Evolutionary conservation across 2,888 invertebrate species (phyloP), one percentile per base, ranked within the genome.

Genomic region (Andricus quercusramuli): DNA sequence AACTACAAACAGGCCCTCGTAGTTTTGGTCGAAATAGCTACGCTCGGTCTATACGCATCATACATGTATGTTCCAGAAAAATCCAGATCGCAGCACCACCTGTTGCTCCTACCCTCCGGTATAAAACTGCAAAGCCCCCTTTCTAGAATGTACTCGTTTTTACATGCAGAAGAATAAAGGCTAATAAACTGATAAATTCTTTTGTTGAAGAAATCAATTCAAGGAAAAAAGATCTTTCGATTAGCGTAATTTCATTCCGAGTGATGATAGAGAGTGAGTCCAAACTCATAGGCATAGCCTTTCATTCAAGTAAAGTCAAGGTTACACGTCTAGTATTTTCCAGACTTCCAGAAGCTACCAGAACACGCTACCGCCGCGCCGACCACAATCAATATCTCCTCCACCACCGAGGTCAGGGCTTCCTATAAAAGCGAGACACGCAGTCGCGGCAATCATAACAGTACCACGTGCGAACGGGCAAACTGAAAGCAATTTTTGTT

Each of bases 301-400:
- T 70, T 70, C 32, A 70, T 70, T 44, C 20, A 5, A 51, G 20
- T 29, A 25, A 51, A 56, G 32, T 70, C 51, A 56, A 70, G 70
- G 70, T 25, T 4, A 68, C 4, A 68, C 47, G 22, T 68, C 47
- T 68, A 22, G 44, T 68, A 47, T 25, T 47, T 47, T 68, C 68
- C 9, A 47, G 41, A 13, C 9, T 25, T 9, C 8, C 9, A 25
- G 29, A 51, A 68, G 68, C n/a, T 11, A n/a, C 66, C 17, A 65
- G 65, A 65, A 66, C 32, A 17, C 66, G 37, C 37, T n/a, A n/a
- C 20, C 65, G 8, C 20, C 25, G 29, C 65, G 8, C 29, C 25
- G 29, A 9, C 65, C 11, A 64, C 22, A 44, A 3, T 29, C 64
- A 25, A 64, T 64, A 64, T 29, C 66, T n/a, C 66, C n/a, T n/a